These are phyloP conservation scores for Adrianichthys oophorus DNA, from an alignment of 2,797 vertebrate genomes.

Conservation along the genomic window DNA sequence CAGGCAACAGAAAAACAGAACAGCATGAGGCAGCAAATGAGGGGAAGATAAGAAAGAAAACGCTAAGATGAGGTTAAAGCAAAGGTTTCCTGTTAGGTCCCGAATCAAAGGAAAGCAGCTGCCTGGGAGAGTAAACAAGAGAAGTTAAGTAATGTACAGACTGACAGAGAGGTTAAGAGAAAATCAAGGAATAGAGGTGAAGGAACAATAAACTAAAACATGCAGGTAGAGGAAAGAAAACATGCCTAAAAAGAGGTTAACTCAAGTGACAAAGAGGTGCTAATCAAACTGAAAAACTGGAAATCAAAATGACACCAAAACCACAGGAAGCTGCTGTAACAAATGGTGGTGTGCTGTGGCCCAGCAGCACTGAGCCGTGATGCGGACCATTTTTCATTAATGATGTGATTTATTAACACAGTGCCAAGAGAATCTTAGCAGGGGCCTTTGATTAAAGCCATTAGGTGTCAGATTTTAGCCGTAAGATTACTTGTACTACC, in stretches of 20 bases:
- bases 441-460: constrained; percentile 63
- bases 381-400: constrained; percentile 60
- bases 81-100: neutral
- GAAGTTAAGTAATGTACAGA: neutral
- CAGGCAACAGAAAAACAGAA: constrained; percentile 1
- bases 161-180: constrained; percentile 2
- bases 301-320: constrained; percentile 34
- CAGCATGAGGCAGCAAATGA: constrained; percentile 12
- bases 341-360: constrained; percentile 36
- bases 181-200: neutral
- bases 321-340: constrained; percentile 58
- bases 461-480: constrained; percentile 65
- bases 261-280: constrained; percentile 7
- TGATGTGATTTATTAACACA: constrained; percentile 60
- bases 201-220: constrained; percentile 21
- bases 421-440: constrained; percentile 43
- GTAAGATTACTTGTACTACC: constrained; percentile 51
- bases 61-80: constrained; percentile 12
- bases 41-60: neutral
- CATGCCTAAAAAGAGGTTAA: constrained; percentile 14
- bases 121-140: neutral
- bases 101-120: neutral
- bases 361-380: constrained; percentile 42
- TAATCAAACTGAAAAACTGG: neutral
- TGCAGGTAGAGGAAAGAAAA: constrained; percentile 12